These are phyloP conservation scores for Agraylea sexmaculata DNA, from an alignment of 1,140 invertebrate genomes.

Conservation along the genomic window DNA sequence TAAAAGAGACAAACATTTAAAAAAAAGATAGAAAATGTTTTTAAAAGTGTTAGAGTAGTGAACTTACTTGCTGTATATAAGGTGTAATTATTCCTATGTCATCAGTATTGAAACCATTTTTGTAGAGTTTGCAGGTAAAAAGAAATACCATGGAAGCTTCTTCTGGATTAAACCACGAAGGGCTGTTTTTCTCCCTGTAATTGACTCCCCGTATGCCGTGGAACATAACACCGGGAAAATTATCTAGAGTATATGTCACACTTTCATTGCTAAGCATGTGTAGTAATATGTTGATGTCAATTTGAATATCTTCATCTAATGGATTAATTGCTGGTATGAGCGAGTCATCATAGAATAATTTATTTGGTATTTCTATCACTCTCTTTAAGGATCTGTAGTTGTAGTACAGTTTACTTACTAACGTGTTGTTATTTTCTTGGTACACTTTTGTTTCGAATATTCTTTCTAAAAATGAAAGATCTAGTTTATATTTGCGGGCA, in stretches of 20 bases:
- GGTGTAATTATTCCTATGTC: slow-evolving; percentile 91
- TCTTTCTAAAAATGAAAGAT: slow-evolving; percentile 58
- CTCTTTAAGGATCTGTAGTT: slow-evolving; percentile 72
- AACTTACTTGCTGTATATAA: slow-evolving; percentile 75
- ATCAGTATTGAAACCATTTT: slow-evolving; percentile 45
- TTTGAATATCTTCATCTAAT: slow-evolving; percentile 22
- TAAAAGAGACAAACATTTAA: slow-evolving; percentile 16
- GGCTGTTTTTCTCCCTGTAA: slow-evolving; percentile 57
- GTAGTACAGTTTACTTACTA: slow-evolving; percentile 59
- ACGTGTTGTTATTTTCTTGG: slow-evolving; percentile 43
- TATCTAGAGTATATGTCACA: slow-evolving; percentile 7
- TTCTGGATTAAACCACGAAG: slow-evolving; percentile 81
- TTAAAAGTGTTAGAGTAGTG: slow-evolving; percentile 15
- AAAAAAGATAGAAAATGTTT: slow-evolving; percentile 2
- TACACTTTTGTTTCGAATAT: slow-evolving; percentile 55
- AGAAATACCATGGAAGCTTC: slow-evolving; percentile 63
- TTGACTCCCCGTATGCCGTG: slow-evolving; percentile 72
- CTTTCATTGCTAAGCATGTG: slow-evolving; percentile 5
- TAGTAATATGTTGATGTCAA: too few species aligned
- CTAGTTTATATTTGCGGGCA: slow-evolving; percentile 51
- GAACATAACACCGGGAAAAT: slow-evolving; percentile 56
- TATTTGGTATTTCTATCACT: slow-evolving; percentile 63
- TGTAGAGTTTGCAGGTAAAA: slow-evolving; percentile 49
- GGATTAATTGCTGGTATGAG: slow-evolving; percentile 44
- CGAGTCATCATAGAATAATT: slow-evolving; percentile 71